phyloP scores from a whole-genome alignment of 2,888 invertebrate genomes.

The Tholera decimalis region DNA sequence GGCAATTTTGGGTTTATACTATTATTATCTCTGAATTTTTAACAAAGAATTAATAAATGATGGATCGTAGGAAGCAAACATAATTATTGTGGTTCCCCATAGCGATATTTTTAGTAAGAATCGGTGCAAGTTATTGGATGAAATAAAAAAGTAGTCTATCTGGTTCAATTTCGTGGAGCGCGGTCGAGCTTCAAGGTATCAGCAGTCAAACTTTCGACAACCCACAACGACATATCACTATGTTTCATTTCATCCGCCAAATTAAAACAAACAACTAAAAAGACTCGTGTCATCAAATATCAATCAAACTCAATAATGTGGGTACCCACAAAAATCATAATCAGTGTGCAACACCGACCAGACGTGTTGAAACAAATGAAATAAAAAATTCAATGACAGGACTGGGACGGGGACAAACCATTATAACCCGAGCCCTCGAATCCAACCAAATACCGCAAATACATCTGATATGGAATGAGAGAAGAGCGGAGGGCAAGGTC shows the following conservation, averaged over 20 bases:
- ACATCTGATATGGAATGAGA: slow-evolving; percentile 4
- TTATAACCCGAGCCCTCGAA: slow-evolving; percentile 62
- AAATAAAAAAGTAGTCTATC: not conserved
- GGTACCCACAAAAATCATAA: slow-evolving; percentile 85
- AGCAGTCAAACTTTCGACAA: not conserved
- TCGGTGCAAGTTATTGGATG: not conserved
- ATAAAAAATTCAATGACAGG: slow-evolving; percentile 82
- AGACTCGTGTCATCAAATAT: slow-evolving; percentile 76
- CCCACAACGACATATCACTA: not conserved
- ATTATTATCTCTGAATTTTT: slow-evolving; percentile 46
- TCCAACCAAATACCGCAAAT: slow-evolving; percentile 36
- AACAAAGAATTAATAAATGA: slow-evolving; percentile 28
- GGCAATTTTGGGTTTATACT: slow-evolving; percentile 63
- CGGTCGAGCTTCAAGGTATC: too few species aligned
- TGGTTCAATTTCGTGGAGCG: too few species aligned
- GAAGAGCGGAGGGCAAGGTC: slow-evolving; percentile 67
- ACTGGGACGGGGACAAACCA: slow-evolving; percentile 77
- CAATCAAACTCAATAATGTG: slow-evolving; percentile 78
- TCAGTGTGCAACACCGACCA: slow-evolving; percentile 85
- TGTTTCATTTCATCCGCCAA: not conserved
- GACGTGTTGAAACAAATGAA: slow-evolving; percentile 80
- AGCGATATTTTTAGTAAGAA: not conserved
- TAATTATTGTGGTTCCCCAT: not conserved
- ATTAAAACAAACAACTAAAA: slow-evolving; percentile 37
- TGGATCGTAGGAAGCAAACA: not conserved